phyloP scores from a whole-genome alignment of 2,797 vertebrate genomes.

The Propithecus deckenii region DNA sequence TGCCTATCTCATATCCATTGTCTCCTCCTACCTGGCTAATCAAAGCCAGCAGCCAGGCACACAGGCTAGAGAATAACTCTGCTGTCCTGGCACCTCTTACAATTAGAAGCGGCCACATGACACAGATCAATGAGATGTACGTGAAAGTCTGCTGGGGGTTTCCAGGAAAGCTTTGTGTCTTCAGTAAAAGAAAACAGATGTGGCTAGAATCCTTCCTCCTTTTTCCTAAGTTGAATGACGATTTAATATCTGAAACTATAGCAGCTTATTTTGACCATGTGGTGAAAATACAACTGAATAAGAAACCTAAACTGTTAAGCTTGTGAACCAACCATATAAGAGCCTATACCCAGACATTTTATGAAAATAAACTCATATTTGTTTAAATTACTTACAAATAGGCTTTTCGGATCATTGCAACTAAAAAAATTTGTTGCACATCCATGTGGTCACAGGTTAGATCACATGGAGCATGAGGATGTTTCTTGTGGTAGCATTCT shows the following conservation, averaged over 20 bases:
- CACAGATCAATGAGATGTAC: not conserved
- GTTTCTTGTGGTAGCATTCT: not conserved
- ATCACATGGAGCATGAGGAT: rapidly evolving
- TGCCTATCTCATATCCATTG: not conserved
- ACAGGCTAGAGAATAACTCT: not conserved
- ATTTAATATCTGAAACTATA: not conserved
- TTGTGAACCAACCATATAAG: not conserved
- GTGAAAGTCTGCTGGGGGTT: not conserved
- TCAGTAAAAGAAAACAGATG: not conserved
- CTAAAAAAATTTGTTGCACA: not conserved
- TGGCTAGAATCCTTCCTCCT: not conserved
- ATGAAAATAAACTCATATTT: not conserved
- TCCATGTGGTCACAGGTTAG: not conserved
- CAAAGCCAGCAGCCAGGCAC: not conserved
- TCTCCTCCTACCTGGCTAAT: too few species aligned
- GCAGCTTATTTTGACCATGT: not conserved
- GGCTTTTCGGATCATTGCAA: not conserved
- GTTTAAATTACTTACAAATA: not conserved
- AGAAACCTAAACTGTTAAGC: not conserved
- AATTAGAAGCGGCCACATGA: not conserved
- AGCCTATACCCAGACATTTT: not conserved
- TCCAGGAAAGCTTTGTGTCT: not conserved
- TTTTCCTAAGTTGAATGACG: not conserved
- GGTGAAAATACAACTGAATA: not conserved
- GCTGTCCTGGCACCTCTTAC: not conserved